Base-by-base conservation (phyloP, 2,797 vertebrate species). In the Psittacula derbiana region DNA sequence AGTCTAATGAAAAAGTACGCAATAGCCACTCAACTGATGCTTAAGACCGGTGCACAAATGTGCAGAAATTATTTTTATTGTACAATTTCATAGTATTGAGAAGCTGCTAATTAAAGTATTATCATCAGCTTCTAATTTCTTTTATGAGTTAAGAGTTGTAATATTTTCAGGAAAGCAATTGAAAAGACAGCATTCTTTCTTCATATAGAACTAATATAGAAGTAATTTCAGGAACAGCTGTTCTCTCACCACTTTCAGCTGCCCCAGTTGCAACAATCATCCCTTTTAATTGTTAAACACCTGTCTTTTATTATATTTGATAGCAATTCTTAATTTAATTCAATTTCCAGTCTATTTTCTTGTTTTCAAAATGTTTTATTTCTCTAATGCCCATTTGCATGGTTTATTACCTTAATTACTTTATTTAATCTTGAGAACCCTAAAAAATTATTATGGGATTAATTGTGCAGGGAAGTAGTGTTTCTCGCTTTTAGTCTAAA, bases 221-320 rank as follows among this genome's bases (percentile, higher is more conserved):
- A 91, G 16, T 80, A 81, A 88, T 95, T 88, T 92, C 74, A 80
- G 64, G 28, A 96, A 92, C 96, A 98, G 94, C 94, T 97, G 92
- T 79, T 90, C 60, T 81, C 64, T 91, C 92, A 83, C 86, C 50
- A 92, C 73, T 91, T 92, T 97, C 95, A 97, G 84, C 95, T 97
- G 79, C 41, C 81, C 41, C 55, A 61, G 62, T 94, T 95, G 72
- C 16, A 97, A 86, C 16, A 67, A 88, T 93, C 78, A 91, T 84
- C 64, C 78, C 62, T 98, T 86, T 93, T 90, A 96, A 96, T 61
- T 91, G 90, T 61, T 90, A 82, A 97, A 95, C 97, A 97, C 94
- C 94, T 98, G 96, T 93, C 89, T 96, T 96, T 93, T 96, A 95
- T 95, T 97, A 95, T 81, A 87, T 92, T 95, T 93, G 31, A 90